These are phyloP conservation scores for Leucophenga varia DNA, from an alignment of 1,140 invertebrate genomes.

Conservation along the genomic window DNA sequence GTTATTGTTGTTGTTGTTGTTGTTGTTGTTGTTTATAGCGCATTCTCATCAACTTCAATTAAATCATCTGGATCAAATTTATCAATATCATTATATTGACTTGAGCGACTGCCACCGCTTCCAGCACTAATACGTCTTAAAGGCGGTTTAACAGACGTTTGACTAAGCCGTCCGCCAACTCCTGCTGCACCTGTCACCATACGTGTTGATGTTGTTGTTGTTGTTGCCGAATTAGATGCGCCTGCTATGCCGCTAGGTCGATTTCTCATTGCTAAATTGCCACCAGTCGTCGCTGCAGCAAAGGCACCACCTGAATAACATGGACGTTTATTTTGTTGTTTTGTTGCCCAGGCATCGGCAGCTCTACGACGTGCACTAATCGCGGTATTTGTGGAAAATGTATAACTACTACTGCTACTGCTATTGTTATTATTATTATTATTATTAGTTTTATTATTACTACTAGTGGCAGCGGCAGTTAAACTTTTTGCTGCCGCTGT, in stretches of 20 bases:
- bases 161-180: neutral
- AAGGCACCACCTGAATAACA: conserved; percentile 33
- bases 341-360: conserved; percentile 42
- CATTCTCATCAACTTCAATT: conserved; percentile 18
- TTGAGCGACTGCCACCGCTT: neutral
- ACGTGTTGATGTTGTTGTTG: neutral
- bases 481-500: too few relatives aligned
- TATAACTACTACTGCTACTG: too few relatives aligned
- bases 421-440: too few relatives aligned
- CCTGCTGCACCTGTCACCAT: neutral
- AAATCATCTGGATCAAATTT: conserved; percentile 18
- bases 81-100: conserved; percentile 3
- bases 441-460: too few relatives aligned
- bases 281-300: neutral
- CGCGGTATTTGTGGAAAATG: too few relatives aligned
- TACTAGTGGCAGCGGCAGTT: neutral
- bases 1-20: conserved; percentile 1
- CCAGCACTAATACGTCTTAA: neutral
- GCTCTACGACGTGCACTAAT: conserved; percentile 43
- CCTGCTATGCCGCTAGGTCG: conserved; percentile 3
- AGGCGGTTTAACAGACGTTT: too few relatives aligned
- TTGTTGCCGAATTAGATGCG: conserved; percentile 1
- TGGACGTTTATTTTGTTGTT: conserved; percentile 39
- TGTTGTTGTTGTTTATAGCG: neutral
- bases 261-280: neutral